Evolutionary conservation across 2,113 vertebrate genomes (phyloP).

Genomic region (Loxodonta africana): DNA sequence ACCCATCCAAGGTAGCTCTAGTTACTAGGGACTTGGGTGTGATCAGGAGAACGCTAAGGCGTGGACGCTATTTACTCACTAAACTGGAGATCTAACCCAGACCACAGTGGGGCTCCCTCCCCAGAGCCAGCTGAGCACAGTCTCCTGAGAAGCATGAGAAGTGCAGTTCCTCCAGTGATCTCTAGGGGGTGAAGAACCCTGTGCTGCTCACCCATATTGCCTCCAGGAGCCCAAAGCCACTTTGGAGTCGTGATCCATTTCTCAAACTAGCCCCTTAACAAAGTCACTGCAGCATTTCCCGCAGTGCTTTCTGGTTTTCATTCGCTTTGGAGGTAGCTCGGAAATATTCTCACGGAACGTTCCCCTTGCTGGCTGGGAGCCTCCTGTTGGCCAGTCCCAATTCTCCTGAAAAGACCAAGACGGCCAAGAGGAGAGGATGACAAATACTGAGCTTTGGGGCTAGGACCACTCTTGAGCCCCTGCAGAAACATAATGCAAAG

Average conservation of each 20-base stretch:
- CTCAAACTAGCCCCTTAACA: not conserved
- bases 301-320: not conserved
- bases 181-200: not conserved
- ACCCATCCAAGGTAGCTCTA: not conserved
- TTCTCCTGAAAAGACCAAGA: not conserved
- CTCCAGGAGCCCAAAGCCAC: not conserved
- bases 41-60: not conserved
- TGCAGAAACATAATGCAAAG: not conserved
- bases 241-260: not conserved
- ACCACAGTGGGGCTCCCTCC: fast-evolving
- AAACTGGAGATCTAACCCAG: not conserved
- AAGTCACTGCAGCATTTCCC: not conserved
- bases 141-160: not conserved
- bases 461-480: not conserved
- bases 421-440: not conserved
- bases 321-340: not conserved
- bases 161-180: fast-evolving
- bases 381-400: not conserved
- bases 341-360: conserved; percentile 51
- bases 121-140: fast-evolving
- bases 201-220: not conserved
- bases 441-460: not conserved
- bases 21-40: not conserved
- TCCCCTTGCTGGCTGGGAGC: not conserved
- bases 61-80: fast-evolving